Base-by-base conservation (phyloP, 2,797 vertebrate species). In the Moxostoma hubbsi region DNA sequence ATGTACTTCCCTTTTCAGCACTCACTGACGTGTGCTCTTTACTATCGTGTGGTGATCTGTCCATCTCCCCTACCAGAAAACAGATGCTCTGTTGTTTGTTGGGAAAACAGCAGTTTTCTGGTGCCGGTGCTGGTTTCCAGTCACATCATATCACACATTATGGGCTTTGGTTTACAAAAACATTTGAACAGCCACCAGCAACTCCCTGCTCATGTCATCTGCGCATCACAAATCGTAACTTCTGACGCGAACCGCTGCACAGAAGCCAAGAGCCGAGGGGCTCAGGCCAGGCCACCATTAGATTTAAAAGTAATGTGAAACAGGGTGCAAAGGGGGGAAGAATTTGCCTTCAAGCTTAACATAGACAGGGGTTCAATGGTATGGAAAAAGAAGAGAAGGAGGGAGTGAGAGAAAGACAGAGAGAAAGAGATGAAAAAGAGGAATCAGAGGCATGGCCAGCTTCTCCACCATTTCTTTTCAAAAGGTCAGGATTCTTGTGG, bases 401-500 rank as follows among this genome's bases (percentile, higher is more conserved):
- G 45, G 58, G 63, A 66, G 59, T 61, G 82, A 81, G 59, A 88
- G 24, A 24, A 24, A 24, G 55, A 50, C 83, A 87, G 79, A 87
- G 76, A 83, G 85, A 87, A 85, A 87, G 70, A 50, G 18, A 75
- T 85, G 73, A 85, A 81, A 78, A 69, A 59, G 47, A 64, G 53
- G 69, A 75, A 75, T 36, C 46, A n/a, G 61, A 73, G 51, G 11
- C 58, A 65, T 66, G 57, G 51, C 57, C 59, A 93, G 93, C 93
- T 95, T 95, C 94, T 95, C 96, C 94, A 93, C 97, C 95, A 95
- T 95, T 96, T 94, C 92, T 96, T 94, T 94, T 84, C 89, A 87
- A 98, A 98, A 99, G 97, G 97, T 98, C 96, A 98, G 94, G 93
- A 93, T 90, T 95, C 96, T 95, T 96, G 94, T 95, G 94, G 96